phyloP scores from a whole-genome alignment of 2,113 vertebrate genomes.

The Furnarius figulus region DNA sequence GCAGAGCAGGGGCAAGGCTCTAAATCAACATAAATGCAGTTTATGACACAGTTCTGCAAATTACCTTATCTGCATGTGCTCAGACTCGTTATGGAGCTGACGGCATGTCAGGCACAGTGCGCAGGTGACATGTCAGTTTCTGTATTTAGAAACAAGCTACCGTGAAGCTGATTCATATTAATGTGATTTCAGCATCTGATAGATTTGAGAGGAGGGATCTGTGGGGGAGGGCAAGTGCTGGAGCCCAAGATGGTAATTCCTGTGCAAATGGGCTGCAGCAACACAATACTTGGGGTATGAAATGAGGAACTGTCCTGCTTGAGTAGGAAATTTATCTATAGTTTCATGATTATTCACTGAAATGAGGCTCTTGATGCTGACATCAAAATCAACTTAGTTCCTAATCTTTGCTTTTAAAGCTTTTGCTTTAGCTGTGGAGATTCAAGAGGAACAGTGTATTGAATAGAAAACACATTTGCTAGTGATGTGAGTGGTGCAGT shows the following conservation, averaged over 20 bases:
- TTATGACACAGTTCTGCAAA: slow-evolving; percentile 20
- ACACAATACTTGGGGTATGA: background rate
- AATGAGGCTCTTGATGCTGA: slow-evolving; percentile 14
- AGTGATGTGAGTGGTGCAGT: background rate
- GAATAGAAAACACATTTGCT: background rate
- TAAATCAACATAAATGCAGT: slow-evolving; percentile 19
- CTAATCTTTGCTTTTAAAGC: slow-evolving; percentile 11
- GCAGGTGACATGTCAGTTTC: slow-evolving; percentile 32
- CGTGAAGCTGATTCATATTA: slow-evolving; percentile 53
- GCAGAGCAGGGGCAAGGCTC: background rate
- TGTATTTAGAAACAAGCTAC: slow-evolving; percentile 39
- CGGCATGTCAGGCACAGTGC: background rate
- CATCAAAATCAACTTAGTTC: background rate
- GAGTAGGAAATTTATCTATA: background rate
- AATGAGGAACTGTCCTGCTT: background rate
- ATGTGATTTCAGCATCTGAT: slow-evolving; percentile 41
- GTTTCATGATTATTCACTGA: background rate
- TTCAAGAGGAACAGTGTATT: background rate
- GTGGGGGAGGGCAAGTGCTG: background rate
- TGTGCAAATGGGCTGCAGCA: slow-evolving; percentile 34
- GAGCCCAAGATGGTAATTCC: background rate
- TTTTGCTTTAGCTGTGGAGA: background rate
- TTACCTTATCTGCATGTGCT: slow-evolving; percentile 31
- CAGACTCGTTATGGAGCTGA: slow-evolving; percentile 42
- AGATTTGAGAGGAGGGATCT: slow-evolving; percentile 21